A percentile compares a stretch with the other conserved stretches of the same genome.
Conservation (phyloP, 2,888 invertebrate species). For the Trissoscelio sp. region DNA sequence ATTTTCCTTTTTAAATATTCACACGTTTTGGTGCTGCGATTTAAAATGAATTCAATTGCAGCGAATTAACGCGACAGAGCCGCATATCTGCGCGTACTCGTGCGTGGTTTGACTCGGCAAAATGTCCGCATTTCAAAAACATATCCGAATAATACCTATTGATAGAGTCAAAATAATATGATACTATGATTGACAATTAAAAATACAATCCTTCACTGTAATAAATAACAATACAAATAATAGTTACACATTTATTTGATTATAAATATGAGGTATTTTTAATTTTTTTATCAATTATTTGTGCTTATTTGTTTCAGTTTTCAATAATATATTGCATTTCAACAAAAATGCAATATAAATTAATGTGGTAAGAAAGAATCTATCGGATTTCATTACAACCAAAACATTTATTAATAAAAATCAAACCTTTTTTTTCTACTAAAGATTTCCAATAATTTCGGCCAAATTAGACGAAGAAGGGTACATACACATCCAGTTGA, state of each 20-base stretch:
- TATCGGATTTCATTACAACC: too few species aligned
- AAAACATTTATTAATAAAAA: too few species aligned
- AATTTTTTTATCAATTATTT: too few species aligned
- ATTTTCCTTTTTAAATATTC: slow-evolving; percentile 62
- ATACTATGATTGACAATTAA: not conserved
- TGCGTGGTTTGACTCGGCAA: slow-evolving; percentile 50
- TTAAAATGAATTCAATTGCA: slow-evolving; percentile 62
- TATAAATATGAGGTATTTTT: too few species aligned
- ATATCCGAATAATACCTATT: slow-evolving; percentile 8
- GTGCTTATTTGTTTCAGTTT: too few species aligned
- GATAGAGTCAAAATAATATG: not conserved
- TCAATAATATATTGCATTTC: too few species aligned
- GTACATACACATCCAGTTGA: slow-evolving; percentile 24
- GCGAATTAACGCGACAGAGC: slow-evolving; percentile 29
- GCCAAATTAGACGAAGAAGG: slow-evolving; percentile 57
- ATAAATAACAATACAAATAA: too few species aligned
- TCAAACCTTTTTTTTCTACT: slow-evolving; percentile 10
- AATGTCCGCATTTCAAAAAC: slow-evolving; percentile 11
- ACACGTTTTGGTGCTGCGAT: slow-evolving; percentile 66
- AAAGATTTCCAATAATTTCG: slow-evolving; percentile 29
- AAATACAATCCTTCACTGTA: not conserved
- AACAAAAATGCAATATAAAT: too few species aligned
- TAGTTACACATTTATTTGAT: too few species aligned
- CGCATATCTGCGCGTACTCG: slow-evolving; percentile 43
- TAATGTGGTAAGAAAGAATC: too few species aligned